Percentiles rank a stretch among this genome's conserved stretches.
These are phyloP conservation scores for Hydrozoanthus gracilis DNA, from an alignment of 92 coral and sea anemone genomes.

Conservation along the genomic window DNA sequence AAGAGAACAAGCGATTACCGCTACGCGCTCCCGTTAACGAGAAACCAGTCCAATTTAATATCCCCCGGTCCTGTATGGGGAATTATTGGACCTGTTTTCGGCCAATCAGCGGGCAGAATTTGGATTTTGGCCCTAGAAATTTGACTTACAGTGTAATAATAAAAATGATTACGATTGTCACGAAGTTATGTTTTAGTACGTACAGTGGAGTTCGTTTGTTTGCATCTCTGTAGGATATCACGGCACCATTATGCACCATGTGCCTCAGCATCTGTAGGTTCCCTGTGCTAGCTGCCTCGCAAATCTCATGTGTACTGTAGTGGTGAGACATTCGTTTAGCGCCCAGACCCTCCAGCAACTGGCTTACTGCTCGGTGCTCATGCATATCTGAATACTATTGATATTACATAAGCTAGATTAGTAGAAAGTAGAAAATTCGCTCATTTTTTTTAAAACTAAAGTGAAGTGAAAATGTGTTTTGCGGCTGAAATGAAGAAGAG, in stretches of 20 bases:
- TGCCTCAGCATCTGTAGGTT: conserved; percentile 94
- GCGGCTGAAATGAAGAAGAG: no score
- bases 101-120: no score
- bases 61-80: no score
- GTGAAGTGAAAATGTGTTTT: no score
- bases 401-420: background rate
- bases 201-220: conserved; percentile 95
- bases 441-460: no score
- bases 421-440: background rate
- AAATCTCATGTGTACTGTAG: conserved; percentile 90
- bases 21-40: no score
- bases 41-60: no score
- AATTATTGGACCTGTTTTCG: no score
- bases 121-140: no score
- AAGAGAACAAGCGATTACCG: no score
- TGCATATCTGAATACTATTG: conserved; percentile 96
- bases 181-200: conserved; percentile 39
- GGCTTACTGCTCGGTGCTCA: conserved; percentile 94
- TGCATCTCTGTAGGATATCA: conserved; percentile 83
- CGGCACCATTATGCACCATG: conserved; percentile 98
- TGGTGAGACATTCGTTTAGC: conserved; percentile 86
- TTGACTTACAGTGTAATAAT: no score
- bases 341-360: conserved; percentile 89
- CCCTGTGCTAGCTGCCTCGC: conserved; percentile 93
- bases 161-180: background rate